phyloP scores from a whole-genome alignment of 2,113 vertebrate genomes.

The Mesoclemmys tuberculata region DNA sequence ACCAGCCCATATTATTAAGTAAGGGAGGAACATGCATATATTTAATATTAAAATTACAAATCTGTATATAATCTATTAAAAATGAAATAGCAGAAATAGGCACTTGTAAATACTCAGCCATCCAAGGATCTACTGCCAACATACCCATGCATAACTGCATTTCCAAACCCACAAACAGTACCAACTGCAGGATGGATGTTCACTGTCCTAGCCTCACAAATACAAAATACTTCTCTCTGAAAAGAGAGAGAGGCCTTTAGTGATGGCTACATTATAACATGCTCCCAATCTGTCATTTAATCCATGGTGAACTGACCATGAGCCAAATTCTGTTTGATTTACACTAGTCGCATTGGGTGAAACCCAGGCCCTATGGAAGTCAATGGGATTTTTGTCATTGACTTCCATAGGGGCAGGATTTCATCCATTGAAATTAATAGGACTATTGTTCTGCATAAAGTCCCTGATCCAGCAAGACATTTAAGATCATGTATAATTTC shows the following conservation, averaged over 20 bases:
- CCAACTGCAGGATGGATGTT: background rate
- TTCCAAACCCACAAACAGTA: background rate
- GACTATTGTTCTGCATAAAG: background rate
- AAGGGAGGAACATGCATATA: background rate
- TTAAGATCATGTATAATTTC: background rate
- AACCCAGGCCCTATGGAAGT: background rate
- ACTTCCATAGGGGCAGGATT: background rate
- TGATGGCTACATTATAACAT: slow-evolving; percentile 22
- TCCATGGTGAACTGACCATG: background rate
- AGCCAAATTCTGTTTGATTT: background rate
- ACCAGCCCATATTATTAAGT: background rate
- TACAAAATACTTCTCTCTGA: slow-evolving; percentile 16
- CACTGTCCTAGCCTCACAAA: background rate
- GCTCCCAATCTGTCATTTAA: background rate
- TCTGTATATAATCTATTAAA: background rate
- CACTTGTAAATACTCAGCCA: background rate
- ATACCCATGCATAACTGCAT: background rate
- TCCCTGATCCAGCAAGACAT: background rate
- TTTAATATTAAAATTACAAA: background rate
- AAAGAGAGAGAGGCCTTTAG: slow-evolving; percentile 40
- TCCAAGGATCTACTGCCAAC: background rate
- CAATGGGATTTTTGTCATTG: background rate
- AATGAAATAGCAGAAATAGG: slow-evolving; percentile 18
- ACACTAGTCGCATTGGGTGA: background rate
- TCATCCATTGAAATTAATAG: background rate